Percentiles rank a stretch among this genome's conserved stretches.
Evolutionary conservation across 2,113 vertebrate species (phyloP).

Genomic region (Melanostigma gelatinosum): DNA sequence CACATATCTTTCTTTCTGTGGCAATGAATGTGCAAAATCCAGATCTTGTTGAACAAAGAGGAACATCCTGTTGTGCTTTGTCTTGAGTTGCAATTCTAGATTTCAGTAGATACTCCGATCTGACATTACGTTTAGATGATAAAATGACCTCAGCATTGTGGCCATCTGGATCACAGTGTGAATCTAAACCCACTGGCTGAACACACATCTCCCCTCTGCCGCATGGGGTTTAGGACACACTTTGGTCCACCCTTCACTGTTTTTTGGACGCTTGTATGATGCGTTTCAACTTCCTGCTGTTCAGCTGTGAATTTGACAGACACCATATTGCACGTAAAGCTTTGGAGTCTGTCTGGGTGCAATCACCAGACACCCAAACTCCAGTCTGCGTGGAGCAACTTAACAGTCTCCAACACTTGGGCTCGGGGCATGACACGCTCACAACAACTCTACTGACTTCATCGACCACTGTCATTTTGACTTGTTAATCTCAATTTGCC

Average conservation of each 20-base stretch:
- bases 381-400: conserved; percentile 40
- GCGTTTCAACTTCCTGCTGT: conserved; percentile 58
- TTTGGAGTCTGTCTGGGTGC: conserved; percentile 59
- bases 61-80: neutral
- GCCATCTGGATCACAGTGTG: conserved; percentile 69
- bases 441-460: conserved; percentile 14
- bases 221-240: conserved; percentile 40
- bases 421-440: conserved; percentile 35
- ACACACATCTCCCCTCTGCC: conserved; percentile 13
- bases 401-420: conserved; percentile 20
- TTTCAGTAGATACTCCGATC: neutral
- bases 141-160: neutral
- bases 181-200: conserved; percentile 41
- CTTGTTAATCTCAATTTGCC: conserved; percentile 42
- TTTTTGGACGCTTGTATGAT: conserved; percentile 16
- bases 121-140: neutral
- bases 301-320: conserved; percentile 61
- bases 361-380: conserved; percentile 49
- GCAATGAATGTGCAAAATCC: neutral
- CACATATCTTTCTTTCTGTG: neutral
- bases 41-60: neutral
- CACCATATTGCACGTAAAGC: conserved; percentile 72
- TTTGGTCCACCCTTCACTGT: conserved; percentile 32
- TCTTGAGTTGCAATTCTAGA: neutral
- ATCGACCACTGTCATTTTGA: conserved; percentile 21